Conservation (phyloP, 2,888 invertebrate species). For the Rambutsinella grinnellia region DNA sequence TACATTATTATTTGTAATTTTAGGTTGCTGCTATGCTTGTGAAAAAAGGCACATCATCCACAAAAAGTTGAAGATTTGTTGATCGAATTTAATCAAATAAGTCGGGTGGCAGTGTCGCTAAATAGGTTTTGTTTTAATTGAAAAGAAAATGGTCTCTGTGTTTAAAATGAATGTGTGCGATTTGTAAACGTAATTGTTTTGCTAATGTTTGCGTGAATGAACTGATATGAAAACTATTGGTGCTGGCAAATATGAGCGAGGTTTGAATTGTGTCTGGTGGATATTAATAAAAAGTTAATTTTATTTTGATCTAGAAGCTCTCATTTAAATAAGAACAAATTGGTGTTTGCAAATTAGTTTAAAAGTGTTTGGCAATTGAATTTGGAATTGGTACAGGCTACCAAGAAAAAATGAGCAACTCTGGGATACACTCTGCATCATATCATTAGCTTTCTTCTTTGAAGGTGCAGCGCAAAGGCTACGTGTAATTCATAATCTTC, state of each 20-base stretch:
- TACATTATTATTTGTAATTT: neutral
- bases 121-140: neutral
- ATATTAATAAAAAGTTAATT: too few species aligned
- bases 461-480: conserved; percentile 16
- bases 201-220: neutral
- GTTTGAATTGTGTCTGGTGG: too few species aligned
- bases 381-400: conserved; percentile 1
- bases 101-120: neutral
- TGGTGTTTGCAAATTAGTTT: conserved; percentile 4
- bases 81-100: neutral
- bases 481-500: conserved; percentile 11
- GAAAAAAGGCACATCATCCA: neutral
- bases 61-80: neutral
- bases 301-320: too few species aligned
- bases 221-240: too few species aligned
- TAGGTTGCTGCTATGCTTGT: neutral
- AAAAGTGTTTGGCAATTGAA: neutral
- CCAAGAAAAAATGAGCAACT: conserved; percentile 1
- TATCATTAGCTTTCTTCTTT: neutral
- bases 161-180: too few species aligned
- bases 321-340: conserved; percentile 15
- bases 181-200: neutral
- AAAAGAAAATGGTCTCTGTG: neutral
- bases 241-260: too few species aligned
- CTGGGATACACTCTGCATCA: neutral